Base-by-base conservation (phyloP, 1,140 invertebrate species). In the Hormaphis cornu region DNA sequence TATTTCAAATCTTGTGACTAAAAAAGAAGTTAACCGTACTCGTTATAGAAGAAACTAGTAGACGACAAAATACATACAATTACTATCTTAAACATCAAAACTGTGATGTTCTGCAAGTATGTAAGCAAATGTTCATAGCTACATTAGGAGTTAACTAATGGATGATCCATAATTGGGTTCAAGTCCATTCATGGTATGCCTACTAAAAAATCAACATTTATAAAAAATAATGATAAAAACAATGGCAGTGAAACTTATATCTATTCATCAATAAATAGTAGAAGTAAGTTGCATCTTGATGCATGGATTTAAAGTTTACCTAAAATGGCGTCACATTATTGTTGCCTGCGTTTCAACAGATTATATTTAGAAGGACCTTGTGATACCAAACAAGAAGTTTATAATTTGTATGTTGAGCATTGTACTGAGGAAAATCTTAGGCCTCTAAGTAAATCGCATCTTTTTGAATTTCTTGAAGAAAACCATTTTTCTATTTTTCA, bases 401-500 rank as follows among this genome's bases (percentile, higher is more conserved):
- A 66, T 48, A 16, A 42, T 46, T 26, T 28, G 18, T 66, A 66
- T 66, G 18, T 24, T 20, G 26, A 66, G 7, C 37, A 66, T 66
- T 66, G 61, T 28, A 48, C n/a, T 12, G 61, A 54, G 20, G 44
- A 72, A 61, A 61, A 72, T 30, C 7, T 54, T n/a, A 52, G 33
- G 28, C 52, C 69, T 12, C 18, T 66, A n/a, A 58, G 53, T 54
- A 48, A 54, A 50, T 63, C 30, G 20, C 44, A 14, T n/a, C 58
- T 72, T 52, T 16, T 48, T 44, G 24, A 75, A 69, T 22, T 74
- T 56, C 73, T 76, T 66, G 71, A 74, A 30, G 74, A 76, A 70
- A 66, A 30, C n/a, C 77, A 76, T 69, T 59, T 77, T 61, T 72
- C 69, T 44, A 40, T 77, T 54, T 75, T 72, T 66, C 70, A 73